phyloP scores from a whole-genome alignment of 2,888 invertebrate species.

The Andrena minutula region DNA sequence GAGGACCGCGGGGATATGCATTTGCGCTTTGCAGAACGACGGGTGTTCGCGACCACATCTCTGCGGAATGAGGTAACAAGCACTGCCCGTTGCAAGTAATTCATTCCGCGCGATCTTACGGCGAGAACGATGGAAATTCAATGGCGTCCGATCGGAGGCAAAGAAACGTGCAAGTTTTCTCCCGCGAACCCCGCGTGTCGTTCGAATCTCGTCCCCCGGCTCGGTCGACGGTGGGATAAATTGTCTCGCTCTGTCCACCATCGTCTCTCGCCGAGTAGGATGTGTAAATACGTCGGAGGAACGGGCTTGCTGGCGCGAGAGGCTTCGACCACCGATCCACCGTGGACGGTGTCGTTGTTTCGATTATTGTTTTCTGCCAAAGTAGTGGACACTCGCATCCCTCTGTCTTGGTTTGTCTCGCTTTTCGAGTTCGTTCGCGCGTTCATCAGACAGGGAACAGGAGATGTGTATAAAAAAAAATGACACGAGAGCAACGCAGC shows the following conservation, averaged over 20 bases:
- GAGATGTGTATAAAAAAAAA: not conserved
- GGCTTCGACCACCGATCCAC: constrained; percentile 14
- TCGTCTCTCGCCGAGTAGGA: constrained; percentile 27
- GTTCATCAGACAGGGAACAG: not conserved
- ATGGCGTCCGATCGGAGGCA: not conserved
- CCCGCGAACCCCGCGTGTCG: not conserved
- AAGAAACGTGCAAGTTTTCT: too few relatives aligned
- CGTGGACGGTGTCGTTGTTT: not conserved
- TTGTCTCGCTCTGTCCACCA: constrained; percentile 20
- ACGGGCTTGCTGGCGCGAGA: constrained; percentile 26
- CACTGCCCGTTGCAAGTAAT: constrained; percentile 19
- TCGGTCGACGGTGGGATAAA: constrained; percentile 6
- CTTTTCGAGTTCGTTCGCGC: constrained; percentile 36
- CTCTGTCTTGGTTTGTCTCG: constrained; percentile 49
- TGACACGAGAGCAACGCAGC: constrained; percentile 48
- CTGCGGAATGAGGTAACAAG: constrained; percentile 41
- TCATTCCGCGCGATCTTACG: constrained; percentile 13
- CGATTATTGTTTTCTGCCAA: constrained; percentile 26
- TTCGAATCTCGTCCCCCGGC: not conserved
- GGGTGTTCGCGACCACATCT: constrained; percentile 9
- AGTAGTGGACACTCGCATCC: constrained; percentile 40
- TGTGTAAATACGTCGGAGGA: constrained; percentile 28
- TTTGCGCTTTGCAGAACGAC: constrained; percentile 48
- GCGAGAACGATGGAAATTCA: not conserved
- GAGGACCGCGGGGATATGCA: constrained; percentile 40